Evolutionary conservation across 2,797 vertebrate genomes (phyloP), one percentile per base, ranked within the genome.

Genomic region (Tolypeutes matacus): DNA sequence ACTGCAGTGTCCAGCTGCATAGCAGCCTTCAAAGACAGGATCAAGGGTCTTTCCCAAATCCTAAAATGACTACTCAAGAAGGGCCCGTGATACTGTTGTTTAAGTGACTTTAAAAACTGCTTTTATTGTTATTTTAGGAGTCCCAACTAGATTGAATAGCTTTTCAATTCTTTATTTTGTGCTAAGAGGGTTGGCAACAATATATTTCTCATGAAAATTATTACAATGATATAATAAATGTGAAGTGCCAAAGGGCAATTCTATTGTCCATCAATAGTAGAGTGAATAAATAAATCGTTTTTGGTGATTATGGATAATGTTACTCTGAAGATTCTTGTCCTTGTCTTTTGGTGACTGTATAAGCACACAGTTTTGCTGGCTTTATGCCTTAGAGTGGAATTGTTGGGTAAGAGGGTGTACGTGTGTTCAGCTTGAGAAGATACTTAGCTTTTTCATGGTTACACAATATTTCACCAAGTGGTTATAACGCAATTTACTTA

Each of bases 191-290:
- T 64, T 88, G 21, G 20, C 34, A 76, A 86, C 80, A 80, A 70
- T 42, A 56, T 81, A 82, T 83, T 80, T 94, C 10, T 53, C 39
- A 53, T n/a, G 62, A 94, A 89, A 89, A 53, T 87, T 36, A 88
- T 65, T 86, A 14, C 14, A 39, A 27, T 77, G 73, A 65, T 83
- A 49, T 86, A 93, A 65, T 36, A 69, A 77, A 29, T 56, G 29
- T 75, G 7, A 69, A 81, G 64, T 39, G 8, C 14, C 5, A 53
- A 75, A 56, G 17, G 62, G 81, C 62, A 3, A 49, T 86, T 86
- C 29, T 69, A 10, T 64, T 92, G 27, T 17, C 36, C 23, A 56
- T 72, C 3, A 53, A 15, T 15, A 65, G 11, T 1, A 86, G 39
- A 96, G 53, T 10, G 23, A 82, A 72, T 64, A 39, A 77, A 56